Evolutionary conservation across 2,797 vertebrate genomes (phyloP), one percentile per base, ranked within the genome.

Genomic region (Siniperca obscura): DNA sequence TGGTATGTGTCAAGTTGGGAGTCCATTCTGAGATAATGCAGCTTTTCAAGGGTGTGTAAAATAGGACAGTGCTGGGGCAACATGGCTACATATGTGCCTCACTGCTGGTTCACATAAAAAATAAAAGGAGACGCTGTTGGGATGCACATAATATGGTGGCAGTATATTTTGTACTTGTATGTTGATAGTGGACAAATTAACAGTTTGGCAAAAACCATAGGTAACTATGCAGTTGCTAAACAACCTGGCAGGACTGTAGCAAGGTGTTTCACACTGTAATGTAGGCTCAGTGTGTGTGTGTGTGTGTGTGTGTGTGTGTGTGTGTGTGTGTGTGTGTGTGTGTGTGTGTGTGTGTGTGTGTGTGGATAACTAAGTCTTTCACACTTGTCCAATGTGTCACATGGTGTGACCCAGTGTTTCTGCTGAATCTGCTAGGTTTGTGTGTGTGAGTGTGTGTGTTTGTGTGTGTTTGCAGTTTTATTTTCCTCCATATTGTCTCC

Each of bases 191-290:
- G 67, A 25, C 21, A 36, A 14, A 67, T 62, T 30, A 76, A 42
- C 40, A 44, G 14, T 76, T 64, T 77, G 71, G 22, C 76, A 68
- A 44, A 84, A 60, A 57, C 36, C 38, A n/a, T 16, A 38, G 74
- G 74, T 44, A 46, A 25, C 73, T 4, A 0, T 65, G 80, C 22
- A 70, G 71, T 78, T 70, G 73, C 57, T 84, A 72, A 80, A 86
- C 38, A 78, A 72, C 81, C 69, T 83, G 65, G 83, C 76, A 71
- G 66, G 69, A 69, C 25, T 73, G 40, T 64, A 61, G 56, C 70
- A 76, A 82, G 83, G 82, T 85, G 74, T 81, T 92, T 92, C 85
- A 90, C 92, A 90, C 90, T 21, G 14, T 42, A 68, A 13, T 16
- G 25, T 38, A 34, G 21, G 36, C 70, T 78, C 50, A 56, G 80